A percentile compares a stretch with the other conserved stretches of the same genome.
Conservation (phyloP, 2,113 vertebrate genomes). For the Lophura nycthemera region DNA sequence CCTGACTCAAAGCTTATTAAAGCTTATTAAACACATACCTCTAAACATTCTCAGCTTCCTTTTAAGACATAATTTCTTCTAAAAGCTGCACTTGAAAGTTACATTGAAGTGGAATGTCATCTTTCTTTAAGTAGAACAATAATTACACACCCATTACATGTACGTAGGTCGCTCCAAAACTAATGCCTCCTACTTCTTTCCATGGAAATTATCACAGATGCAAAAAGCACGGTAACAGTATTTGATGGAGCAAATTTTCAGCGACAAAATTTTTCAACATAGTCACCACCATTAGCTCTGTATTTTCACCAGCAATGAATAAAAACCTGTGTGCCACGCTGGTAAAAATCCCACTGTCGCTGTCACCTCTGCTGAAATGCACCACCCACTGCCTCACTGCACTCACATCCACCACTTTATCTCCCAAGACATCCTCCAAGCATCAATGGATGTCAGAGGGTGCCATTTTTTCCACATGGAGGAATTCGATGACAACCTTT, state of each 20-base stretch:
- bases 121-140: slow-evolving; percentile 30
- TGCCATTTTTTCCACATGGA: background rate
- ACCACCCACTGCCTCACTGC: no score
- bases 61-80: background rate
- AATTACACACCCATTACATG: slow-evolving; percentile 16
- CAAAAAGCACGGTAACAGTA: background rate
- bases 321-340: background rate
- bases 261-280: background rate
- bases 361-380: background rate
- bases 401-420: background rate
- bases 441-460: background rate
- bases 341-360: background rate
- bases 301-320: background rate
- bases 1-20: background rate
- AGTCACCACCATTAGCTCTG: background rate
- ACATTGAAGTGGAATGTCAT: slow-evolving; percentile 50
- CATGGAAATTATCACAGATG: background rate
- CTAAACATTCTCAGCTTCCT: slow-evolving; percentile 14
- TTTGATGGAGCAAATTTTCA: background rate
- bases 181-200: background rate
- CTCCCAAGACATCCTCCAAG: background rate
- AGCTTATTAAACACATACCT: background rate
- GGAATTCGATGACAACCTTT: background rate
- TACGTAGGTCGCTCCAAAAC: background rate
- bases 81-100: slow-evolving; percentile 48